These are phyloP conservation scores for Mixornis gularis DNA, from an alignment of 2,113 vertebrate genomes.

Conservation along the genomic window DNA sequence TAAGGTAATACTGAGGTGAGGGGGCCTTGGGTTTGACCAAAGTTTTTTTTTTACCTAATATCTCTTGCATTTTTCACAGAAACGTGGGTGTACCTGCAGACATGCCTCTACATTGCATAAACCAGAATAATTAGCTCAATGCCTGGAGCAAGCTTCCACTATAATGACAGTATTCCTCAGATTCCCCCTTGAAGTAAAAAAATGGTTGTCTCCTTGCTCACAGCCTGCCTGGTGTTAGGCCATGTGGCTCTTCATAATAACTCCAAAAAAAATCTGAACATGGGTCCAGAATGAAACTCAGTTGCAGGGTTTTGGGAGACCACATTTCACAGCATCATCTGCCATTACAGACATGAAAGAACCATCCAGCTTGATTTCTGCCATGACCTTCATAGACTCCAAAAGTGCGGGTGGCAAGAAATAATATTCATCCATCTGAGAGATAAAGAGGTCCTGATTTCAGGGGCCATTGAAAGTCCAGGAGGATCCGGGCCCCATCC, in stretches of 20 bases:
- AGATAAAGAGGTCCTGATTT: neutral
- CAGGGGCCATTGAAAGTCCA: neutral
- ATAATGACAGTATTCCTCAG: neutral
- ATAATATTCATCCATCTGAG: neutral
- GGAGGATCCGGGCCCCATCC: neutral
- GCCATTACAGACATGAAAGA: neutral
- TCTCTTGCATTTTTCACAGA: neutral
- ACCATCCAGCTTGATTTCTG: neutral
- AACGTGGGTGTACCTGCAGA: accelerated
- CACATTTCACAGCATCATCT: neutral
- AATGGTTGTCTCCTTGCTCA: neutral
- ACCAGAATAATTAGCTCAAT: neutral
- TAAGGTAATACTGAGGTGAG: neutral
- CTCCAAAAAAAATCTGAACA: neutral
- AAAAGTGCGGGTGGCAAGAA: neutral
- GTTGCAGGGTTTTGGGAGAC: neutral
- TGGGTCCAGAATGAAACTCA: neutral
- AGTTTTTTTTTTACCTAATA: neutral
- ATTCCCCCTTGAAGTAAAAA: neutral
- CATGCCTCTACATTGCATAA: neutral
- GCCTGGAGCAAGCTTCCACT: neutral
- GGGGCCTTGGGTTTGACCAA: neutral
- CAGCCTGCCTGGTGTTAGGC: neutral
- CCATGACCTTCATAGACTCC: neutral
- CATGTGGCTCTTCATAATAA: neutral